Evolutionary conservation across 2,797 vertebrate genomes (phyloP), one percentile per base, ranked within the genome.

Genomic region (Avahi laniger): DNA sequence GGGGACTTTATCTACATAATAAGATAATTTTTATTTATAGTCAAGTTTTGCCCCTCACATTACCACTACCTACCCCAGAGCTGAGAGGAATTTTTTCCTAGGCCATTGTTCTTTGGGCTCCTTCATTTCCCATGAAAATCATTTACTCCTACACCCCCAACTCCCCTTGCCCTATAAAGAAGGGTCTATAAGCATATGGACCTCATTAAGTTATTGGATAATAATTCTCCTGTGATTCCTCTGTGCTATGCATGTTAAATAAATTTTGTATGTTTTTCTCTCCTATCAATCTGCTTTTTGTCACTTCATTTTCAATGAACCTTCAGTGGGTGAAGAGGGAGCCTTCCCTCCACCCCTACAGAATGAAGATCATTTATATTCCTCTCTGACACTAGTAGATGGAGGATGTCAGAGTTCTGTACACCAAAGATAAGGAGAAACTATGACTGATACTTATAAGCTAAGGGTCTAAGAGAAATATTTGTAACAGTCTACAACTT

Each of bases 351-450:
- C 75, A 78, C 50, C 50, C 75, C 50, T 54, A 35, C 12, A 35
- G 75, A 78, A 94, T 80, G 72, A 82, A 92, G 35, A 76, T 89
- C 18, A 61, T 76, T 97, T 89, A 65, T 92, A 84, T 78, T 94
- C 43, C 33, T 88, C 63, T 88, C 73, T 86, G 83, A 92, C 22
- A 86, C 65, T 89, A 28, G 89, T 54, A 80, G 70, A 95, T 90
- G 41, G 70, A 96, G n/a, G 33, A 81, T 93, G 65, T 82, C 63
- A 91, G 78, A 24, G 30, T 93, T 43, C 15, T 91, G 24, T 61
- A 87, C 43, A 90, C 14, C 26, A 89, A 50, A 84, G 33, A 96
- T 5, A 87, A 72, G 54, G 43, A 93, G 38, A 93, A 93, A 95
- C 46, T 94, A 41, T 79, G 41, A 18, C 57, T 76, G 59, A 65